These are phyloP conservation scores for Collichthys lucidus DNA, from an alignment of 2,113 vertebrate genomes.

Conservation along the genomic window DNA sequence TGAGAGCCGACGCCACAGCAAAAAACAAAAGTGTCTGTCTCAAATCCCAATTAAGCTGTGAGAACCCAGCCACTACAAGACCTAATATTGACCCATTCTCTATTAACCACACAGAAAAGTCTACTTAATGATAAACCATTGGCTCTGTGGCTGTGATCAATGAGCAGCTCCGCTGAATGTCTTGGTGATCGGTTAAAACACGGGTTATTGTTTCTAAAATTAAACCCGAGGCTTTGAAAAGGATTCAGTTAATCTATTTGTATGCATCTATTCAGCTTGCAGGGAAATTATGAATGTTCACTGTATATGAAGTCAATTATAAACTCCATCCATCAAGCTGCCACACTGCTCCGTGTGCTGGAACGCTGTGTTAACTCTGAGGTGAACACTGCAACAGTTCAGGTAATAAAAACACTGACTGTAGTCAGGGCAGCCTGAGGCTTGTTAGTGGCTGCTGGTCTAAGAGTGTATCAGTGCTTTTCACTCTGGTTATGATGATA, in stretches of 20 bases:
- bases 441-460: background rate
- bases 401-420: constrained; percentile 22
- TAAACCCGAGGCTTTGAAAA: constrained; percentile 13
- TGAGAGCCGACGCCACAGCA: background rate
- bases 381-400: background rate
- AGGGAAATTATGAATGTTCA: constrained; percentile 62
- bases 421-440: background rate
- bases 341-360: constrained; percentile 33
- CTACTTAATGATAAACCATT: background rate
- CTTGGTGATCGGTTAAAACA: background rate
- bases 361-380: background rate
- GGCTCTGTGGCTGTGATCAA: constrained; percentile 8
- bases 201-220: constrained; percentile 29
- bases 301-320: constrained; percentile 74
- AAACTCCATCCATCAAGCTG: constrained; percentile 75
- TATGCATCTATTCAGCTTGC: constrained; percentile 56
- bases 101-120: constrained; percentile 2
- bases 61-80: background rate
- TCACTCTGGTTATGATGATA: background rate
- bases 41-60: background rate
- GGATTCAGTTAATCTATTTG: constrained; percentile 64
- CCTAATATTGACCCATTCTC: constrained; percentile 10
- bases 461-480: background rate
- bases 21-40: background rate
- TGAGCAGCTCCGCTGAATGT: constrained; percentile 9